Conservation (phyloP, 2,888 invertebrate species). For the Polylopha cassiicola region DNA sequence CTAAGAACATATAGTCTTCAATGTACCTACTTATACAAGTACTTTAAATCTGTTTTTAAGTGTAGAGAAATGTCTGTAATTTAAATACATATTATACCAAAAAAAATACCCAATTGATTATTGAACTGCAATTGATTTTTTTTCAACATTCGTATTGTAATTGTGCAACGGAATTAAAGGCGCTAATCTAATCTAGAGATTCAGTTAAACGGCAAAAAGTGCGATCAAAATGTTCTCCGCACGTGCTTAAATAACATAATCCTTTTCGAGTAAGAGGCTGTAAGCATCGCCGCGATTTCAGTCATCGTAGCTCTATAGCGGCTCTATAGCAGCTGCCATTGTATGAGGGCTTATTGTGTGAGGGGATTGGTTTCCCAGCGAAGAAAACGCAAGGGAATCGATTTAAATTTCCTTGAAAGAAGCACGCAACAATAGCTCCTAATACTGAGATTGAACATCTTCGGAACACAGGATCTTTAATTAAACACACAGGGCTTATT, state of each 20-base stretch:
- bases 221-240: constrained; percentile 23
- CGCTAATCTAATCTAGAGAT: too few species aligned
- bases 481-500: constrained; percentile 27
- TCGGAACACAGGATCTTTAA: constrained; percentile 47
- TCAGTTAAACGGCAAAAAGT: too few species aligned
- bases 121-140: too few species aligned
- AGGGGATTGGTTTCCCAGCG: constrained; percentile 66
- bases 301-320: constrained; percentile 50
- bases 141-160: too few species aligned
- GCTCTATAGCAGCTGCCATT: constrained; percentile 58
- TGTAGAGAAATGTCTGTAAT: too few species aligned
- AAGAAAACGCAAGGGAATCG: constrained; percentile 67
- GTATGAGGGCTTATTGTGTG: constrained; percentile 64
- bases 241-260: constrained; percentile 59
- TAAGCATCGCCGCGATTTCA: constrained; percentile 54
- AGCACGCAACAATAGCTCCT: constrained; percentile 60
- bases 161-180: too few species aligned
- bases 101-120: too few species aligned
- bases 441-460: constrained; percentile 56
- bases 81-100: too few species aligned
- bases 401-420: constrained; percentile 70
- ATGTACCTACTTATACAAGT: too few species aligned
- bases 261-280: constrained; percentile 48
- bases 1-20: too few species aligned
- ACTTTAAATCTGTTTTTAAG: too few species aligned